phyloP scores from a whole-genome alignment of 2,797 vertebrate species.

The Channa striata region DNA sequence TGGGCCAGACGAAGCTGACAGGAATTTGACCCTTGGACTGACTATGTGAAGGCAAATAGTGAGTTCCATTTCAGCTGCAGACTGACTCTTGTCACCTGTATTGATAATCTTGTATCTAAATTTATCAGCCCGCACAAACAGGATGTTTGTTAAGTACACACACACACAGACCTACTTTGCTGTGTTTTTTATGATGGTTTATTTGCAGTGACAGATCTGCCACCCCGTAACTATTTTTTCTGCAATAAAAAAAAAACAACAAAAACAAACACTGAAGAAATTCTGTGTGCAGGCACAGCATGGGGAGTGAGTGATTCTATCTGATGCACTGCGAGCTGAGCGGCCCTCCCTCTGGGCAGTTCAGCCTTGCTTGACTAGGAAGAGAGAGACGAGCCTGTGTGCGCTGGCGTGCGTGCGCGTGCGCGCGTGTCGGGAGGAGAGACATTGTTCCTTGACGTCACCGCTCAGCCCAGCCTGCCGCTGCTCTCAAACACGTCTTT shows the following conservation, averaged over 20 bases:
- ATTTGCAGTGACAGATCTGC: constrained; percentile 24
- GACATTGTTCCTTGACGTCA: constrained; percentile 99
- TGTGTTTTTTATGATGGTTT: constrained; percentile 7
- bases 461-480: constrained; percentile 87
- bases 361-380: constrained; percentile 77
- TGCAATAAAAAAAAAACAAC: background rate
- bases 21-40: constrained; percentile 58
- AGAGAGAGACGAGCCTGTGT: constrained; percentile 65
- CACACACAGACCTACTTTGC: constrained; percentile 3
- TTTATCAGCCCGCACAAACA: constrained; percentile 17
- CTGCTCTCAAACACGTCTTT: constrained; percentile 99
- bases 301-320: constrained; percentile 76
- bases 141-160: constrained; percentile 7
- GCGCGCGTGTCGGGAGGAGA: constrained; percentile 85
- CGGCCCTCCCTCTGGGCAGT: constrained; percentile 79
- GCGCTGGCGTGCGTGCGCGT: constrained; percentile 46
- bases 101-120: constrained; percentile 37
- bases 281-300: constrained; percentile 59
- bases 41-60: constrained; percentile 41
- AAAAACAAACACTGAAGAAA: constrained; percentile 43
- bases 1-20: constrained; percentile 40
- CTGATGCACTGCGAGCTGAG: constrained; percentile 76
- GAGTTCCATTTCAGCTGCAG: constrained; percentile 30
- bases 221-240: constrained; percentile 24
- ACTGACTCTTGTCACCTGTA: constrained; percentile 40